A percentile compares a stretch with the other conserved stretches of the same genome.
Evolutionary conservation across 2,797 vertebrate species (phyloP).

Genomic region (Salarias fasciatus): DNA sequence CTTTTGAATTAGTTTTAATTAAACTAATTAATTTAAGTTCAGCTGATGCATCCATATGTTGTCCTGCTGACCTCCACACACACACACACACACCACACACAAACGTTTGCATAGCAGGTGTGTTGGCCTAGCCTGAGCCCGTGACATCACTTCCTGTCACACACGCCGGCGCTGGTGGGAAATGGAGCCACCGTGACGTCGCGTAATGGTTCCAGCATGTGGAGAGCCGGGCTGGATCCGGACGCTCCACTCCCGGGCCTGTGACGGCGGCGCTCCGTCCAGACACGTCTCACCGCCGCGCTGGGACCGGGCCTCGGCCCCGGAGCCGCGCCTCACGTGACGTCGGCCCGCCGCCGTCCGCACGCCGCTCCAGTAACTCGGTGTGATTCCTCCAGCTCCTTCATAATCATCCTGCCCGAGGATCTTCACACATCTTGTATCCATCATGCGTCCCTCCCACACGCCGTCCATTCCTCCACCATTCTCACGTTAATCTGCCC

Average conservation of each 20-base stretch:
- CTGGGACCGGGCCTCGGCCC: no score
- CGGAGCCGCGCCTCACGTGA: no score
- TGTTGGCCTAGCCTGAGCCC: slow-evolving; percentile 42
- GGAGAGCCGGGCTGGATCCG: slow-evolving; percentile 47
- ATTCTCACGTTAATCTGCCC: slow-evolving; percentile 71
- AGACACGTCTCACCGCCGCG: no score
- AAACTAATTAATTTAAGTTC: no score
- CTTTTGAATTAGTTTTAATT: no score
- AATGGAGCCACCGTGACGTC: slow-evolving; percentile 78
- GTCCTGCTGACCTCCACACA: slow-evolving; percentile 2
- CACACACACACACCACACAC: slow-evolving; percentile 6
- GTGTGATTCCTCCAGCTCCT: slow-evolving; percentile 57
- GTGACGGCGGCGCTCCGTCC: no score
- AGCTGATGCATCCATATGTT: slow-evolving; percentile 46
- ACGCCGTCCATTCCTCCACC: slow-evolving; percentile 65
- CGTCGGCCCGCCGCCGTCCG: slow-evolving; percentile 56
- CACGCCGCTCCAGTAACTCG: slow-evolving; percentile 71
- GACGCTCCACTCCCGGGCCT: slow-evolving; percentile 43
- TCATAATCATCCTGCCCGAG: slow-evolving; percentile 64
- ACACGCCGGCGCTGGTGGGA: slow-evolving; percentile 70
- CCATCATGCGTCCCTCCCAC: slow-evolving; percentile 75
- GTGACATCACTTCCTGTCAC: slow-evolving; percentile 77
- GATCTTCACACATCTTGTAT: slow-evolving; percentile 80
- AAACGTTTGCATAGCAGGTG: no score
- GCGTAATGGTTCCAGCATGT: slow-evolving; percentile 80